Base-by-base conservation (phyloP, 2,113 vertebrate genomes). In the Pelobates fuscus region DNA sequence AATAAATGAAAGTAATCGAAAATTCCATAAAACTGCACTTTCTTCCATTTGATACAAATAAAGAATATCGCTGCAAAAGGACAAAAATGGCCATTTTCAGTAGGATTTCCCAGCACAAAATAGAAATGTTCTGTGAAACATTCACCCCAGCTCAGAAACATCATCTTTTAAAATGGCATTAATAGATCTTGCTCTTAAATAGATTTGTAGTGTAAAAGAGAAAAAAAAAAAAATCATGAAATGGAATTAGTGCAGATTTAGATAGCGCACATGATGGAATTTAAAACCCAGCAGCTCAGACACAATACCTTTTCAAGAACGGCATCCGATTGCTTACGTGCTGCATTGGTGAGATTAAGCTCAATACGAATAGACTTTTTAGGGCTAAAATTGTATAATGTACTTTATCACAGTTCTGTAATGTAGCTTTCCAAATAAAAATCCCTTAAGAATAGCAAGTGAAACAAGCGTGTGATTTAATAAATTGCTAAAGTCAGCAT, bases 161-260 rank as follows among this genome's bases (percentile, higher is more conserved):
- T 76, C 73, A 76, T 76, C 73, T 49, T 58, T 68, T 61, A 21
- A 68, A 52, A 37, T 67, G 73, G 59, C 65, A 77, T 61, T 68
- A 59, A 49, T 46, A 37, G 67, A 67, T 77, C 64, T 23, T 23
- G 41, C 65, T 30, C 66, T 77, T 52, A 68, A 67, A 77, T 60
- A 54, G 73, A 77, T 77, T 61, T 77, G 73, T 68, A 77, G 73
- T 64, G 67, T 61, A 77, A 54, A 37, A 41, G 27, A 44, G 52
- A 6, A 37, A 57, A 57, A 57, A 23, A 12, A 60, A 49, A 61
- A 75, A 54, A 49, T 32, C 14, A 60, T 30, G 59, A 75, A 75
- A 68, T 61, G 21, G 57, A 77, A 77, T 68, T 41, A 77, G 52
- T 61, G 73, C 6, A 64, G 73, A 77, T 77, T 77, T 61, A 68